Evolutionary conservation across 2,888 invertebrate species (phyloP).

Genomic region (Octodonta nipae): DNA sequence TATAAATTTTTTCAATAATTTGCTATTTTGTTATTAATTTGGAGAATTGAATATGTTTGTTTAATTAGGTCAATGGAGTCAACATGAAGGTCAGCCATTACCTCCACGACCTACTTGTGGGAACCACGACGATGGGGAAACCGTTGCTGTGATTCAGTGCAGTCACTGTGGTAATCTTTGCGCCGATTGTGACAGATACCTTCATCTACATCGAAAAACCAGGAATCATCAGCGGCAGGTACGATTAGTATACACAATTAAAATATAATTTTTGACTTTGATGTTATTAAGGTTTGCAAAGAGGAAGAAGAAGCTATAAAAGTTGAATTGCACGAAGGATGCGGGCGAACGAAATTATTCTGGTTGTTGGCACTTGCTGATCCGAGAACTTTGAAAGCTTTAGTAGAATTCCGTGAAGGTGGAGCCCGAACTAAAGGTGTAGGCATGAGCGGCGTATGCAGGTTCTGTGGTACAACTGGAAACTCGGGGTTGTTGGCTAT

Average conservation of each 20-base stretch:
- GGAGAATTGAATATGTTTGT: neutral
- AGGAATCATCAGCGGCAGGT: constrained; percentile 74
- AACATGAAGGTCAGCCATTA: constrained; percentile 43
- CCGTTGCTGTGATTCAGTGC: constrained; percentile 85
- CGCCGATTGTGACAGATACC: constrained; percentile 87
- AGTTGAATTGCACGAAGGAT: constrained; percentile 92
- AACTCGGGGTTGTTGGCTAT: constrained; percentile 75
- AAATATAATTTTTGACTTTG: neutral
- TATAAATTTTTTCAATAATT: too few species aligned
- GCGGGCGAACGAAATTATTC: constrained; percentile 88
- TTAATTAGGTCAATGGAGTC: constrained; percentile 62
- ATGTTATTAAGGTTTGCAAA: constrained; percentile 59
- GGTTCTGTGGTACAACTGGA: constrained; percentile 81
- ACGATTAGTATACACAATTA: constrained; percentile 5
- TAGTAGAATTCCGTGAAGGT: constrained; percentile 81
- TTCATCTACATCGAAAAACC: constrained; percentile 82
- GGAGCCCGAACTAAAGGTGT: constrained; percentile 38
- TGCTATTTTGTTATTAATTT: too few species aligned
- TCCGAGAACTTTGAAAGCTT: constrained; percentile 77
- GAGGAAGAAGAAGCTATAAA: constrained; percentile 93
- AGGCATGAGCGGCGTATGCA: constrained; percentile 55
- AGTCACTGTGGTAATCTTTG: constrained; percentile 83
- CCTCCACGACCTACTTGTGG: constrained; percentile 70
- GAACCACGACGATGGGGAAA: constrained; percentile 93
- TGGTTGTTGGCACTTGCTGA: constrained; percentile 90